These are phyloP conservation scores for Malthinus flaveolus DNA, from an alignment of 2,888 invertebrate species.

Conservation along the genomic window DNA sequence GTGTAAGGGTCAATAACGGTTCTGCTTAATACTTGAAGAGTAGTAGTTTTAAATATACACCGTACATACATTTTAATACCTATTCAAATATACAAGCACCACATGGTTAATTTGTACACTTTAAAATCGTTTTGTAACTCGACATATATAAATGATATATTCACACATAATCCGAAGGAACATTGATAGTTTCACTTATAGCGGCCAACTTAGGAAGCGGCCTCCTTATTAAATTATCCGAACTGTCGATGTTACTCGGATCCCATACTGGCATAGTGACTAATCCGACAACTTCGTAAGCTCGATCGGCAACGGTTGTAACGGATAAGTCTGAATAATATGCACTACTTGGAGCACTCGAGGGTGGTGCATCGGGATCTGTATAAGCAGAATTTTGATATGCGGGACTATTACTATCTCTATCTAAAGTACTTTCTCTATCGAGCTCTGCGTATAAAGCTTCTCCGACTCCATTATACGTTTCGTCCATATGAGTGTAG, in stretches of 20 bases:
- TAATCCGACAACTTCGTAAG: conserved; percentile 64
- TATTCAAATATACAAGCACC: no score
- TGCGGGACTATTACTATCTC: conserved; percentile 59
- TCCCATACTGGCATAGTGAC: conserved; percentile 58
- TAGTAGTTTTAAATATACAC: no score
- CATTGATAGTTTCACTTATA: conserved; percentile 61
- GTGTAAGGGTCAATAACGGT: no score
- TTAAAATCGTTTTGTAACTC: background rate
- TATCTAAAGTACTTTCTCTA: conserved; percentile 53
- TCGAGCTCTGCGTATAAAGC: conserved; percentile 74
- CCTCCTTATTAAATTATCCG: conserved; percentile 48
- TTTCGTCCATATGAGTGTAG: conserved; percentile 72
- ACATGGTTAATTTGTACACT: conserved; percentile 18
- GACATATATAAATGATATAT: background rate
- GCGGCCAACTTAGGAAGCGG: conserved; percentile 57
- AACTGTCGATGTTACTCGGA: conserved; percentile 41
- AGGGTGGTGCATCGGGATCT: conserved; percentile 61
- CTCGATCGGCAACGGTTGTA: conserved; percentile 59
- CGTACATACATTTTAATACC: no score
- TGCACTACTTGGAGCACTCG: conserved; percentile 73
- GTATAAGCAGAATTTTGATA: conserved; percentile 73
- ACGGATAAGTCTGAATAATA: conserved; percentile 73
- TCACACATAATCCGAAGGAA: conserved; percentile 64
- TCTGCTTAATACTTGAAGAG: no score
- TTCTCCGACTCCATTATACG: conserved; percentile 61